A percentile compares a stretch with the other conserved stretches of the same genome.
Conservation (phyloP, 1,140 invertebrate species). For the Liolophura sinensis region DNA sequence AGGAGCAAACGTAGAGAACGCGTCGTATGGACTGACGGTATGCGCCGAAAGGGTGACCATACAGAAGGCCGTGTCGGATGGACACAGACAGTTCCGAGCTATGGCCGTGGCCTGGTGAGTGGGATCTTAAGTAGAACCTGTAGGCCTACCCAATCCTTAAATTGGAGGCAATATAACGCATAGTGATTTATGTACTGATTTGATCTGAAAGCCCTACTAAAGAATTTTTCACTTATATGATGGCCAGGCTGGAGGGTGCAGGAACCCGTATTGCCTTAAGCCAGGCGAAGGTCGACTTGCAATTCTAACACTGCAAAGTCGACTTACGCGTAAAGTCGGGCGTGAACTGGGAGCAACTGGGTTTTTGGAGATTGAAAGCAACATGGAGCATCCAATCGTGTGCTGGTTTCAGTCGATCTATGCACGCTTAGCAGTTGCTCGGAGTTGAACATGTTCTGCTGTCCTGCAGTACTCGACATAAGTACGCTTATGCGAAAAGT, state of each 20-base stretch:
- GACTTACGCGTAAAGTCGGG: too few species aligned
- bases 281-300: too few species aligned
- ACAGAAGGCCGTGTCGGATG: slow-evolving; percentile 82
- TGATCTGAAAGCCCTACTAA: not conserved
- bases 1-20: slow-evolving; percentile 91
- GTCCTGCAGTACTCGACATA: too few species aligned
- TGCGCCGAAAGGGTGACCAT: slow-evolving; percentile 91
- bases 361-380: too few species aligned
- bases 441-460: too few species aligned
- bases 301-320: too few species aligned
- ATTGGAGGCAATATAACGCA: not conserved
- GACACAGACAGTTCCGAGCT: slow-evolving; percentile 72
- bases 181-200: not conserved
- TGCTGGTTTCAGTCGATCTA: too few species aligned
- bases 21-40: slow-evolving; percentile 74
- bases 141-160: not conserved
- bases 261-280: not conserved
- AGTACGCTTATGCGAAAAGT: too few species aligned
- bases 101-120: slow-evolving; percentile 68
- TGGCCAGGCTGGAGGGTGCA: not conserved
- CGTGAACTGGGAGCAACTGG: too few species aligned
- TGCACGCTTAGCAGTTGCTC: too few species aligned
- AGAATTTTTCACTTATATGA: not conserved
- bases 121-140: not conserved
- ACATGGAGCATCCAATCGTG: too few species aligned